phyloP scores from a whole-genome alignment of 2,113 vertebrate species.

The Oxyura jamaicensis region DNA sequence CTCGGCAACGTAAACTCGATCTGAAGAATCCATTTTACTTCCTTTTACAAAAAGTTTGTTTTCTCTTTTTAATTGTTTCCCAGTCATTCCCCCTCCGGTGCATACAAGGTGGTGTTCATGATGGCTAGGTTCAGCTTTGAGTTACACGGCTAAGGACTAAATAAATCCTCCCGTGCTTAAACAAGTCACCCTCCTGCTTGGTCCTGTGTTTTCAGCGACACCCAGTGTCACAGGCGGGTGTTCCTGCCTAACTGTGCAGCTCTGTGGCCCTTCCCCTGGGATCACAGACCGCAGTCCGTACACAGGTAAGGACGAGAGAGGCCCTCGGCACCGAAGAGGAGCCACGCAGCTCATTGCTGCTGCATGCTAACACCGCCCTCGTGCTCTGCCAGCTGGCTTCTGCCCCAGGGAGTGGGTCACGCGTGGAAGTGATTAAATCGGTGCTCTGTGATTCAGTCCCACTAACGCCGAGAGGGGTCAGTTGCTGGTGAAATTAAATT shows the following conservation, averaged over 20 bases:
- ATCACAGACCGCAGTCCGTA: no score
- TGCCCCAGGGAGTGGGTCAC: background rate
- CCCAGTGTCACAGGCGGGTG: background rate
- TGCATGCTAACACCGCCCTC: background rate
- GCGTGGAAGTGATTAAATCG: background rate
- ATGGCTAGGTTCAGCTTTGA: background rate
- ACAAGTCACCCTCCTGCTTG: no score
- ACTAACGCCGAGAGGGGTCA: background rate
- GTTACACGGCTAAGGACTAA: background rate
- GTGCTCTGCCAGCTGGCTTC: background rate
- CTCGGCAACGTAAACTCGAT: background rate
- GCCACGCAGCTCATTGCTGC: background rate
- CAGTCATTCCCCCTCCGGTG: no score
- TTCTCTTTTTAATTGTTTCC: background rate
- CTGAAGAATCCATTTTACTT: background rate
- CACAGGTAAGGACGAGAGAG: background rate
- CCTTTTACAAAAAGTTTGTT: background rate
- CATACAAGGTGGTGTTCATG: background rate
- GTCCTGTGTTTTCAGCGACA: background rate
- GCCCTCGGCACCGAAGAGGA: background rate
- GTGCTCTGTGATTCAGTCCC: background rate
- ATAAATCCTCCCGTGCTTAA: background rate
- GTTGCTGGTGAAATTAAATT: background rate
- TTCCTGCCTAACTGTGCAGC: fast-evolving
- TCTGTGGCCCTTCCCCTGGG: no score